Base-by-base conservation (phyloP, 2,888 invertebrate species). In the Yponomeuta cagnagella region DNA sequence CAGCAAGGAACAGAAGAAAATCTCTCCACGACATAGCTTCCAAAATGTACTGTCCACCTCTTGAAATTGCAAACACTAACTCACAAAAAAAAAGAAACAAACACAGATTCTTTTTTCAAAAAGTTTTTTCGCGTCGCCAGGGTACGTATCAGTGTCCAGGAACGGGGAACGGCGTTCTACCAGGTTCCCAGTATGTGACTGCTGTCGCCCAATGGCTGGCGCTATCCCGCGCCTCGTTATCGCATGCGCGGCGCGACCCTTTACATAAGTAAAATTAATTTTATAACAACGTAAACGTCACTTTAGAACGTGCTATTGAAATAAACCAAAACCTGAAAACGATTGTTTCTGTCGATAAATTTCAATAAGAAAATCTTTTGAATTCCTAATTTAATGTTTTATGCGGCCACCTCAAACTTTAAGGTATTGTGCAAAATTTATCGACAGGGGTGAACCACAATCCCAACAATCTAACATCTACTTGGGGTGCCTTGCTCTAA, bases 211-310 rank as follows among this genome's bases (percentile, higher is more conserved):
- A 58, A 58, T 76, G 76, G 76, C 72, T 12, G 74, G 74, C 75
- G 77, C 76, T 76, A 78, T 77, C 76, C 72, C 77, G 77, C 82
- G 82, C 82, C 82, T 76, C 82, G 79, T 80, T 82, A 48, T 84
- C 88, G 88, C 88, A 87, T 87, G 87, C 87, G 88, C 87, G 88
- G 72, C 12, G 15, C 58, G 78, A 78, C 76, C 74, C 73, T 73
- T 74, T 71, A 67, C 70, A 76, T 77, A 76, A 77, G 75, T 71
- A 75, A 71, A 70, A 71, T 74, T 69, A 52, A 43, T 72, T 71
- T 70, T 71, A 73, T 71, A 70, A 69, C 10, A 63, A 23, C 23
- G 43, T 43, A 8, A 43, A 43, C 9, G 43, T 43, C 43, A 43
- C 6, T 43, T 0, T 43, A 43, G 43, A 1, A 43, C 8, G 43